A percentile compares a stretch with the other conserved stretches of the same genome.
Conservation (phyloP, 2,888 invertebrate species). For the Aphodius sticticus region DNA sequence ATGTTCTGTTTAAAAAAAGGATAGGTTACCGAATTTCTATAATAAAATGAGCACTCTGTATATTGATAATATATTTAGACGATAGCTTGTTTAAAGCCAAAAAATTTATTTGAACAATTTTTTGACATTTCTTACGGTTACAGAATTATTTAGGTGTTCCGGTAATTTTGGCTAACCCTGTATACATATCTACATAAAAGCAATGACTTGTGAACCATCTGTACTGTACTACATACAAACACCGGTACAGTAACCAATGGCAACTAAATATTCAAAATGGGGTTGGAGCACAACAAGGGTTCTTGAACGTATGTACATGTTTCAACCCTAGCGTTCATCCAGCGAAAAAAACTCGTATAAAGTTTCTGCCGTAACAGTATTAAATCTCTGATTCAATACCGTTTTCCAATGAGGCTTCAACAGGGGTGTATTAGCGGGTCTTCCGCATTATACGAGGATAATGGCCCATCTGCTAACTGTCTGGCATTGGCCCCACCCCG, state of each 20-base stretch:
- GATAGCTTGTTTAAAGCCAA: too few relatives aligned
- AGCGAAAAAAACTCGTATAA: not conserved
- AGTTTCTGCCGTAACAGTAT: not conserved
- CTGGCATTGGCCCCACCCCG: conserved; percentile 35
- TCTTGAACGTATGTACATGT: not conserved
- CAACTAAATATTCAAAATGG: conserved; percentile 4
- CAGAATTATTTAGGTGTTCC: too few relatives aligned
- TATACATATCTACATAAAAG: too few relatives aligned
- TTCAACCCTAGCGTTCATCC: not conserved
- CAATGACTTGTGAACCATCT: not conserved
- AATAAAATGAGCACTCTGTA: too few relatives aligned
- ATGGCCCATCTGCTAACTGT: conserved; percentile 41
- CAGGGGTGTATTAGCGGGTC: conserved; percentile 36
- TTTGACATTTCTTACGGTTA: too few relatives aligned
- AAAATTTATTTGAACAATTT: too few relatives aligned
- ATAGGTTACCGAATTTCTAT: too few relatives aligned
- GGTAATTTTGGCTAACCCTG: too few relatives aligned
- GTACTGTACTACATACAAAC: not conserved
- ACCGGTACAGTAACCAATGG: not conserved
- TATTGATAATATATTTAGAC: too few relatives aligned
- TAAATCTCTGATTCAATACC: conserved; percentile 16
- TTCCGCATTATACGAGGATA: conserved; percentile 36
- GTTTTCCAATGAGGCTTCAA: conserved; percentile 34
- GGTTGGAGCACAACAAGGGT: not conserved
- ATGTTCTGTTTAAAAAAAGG: too few relatives aligned